These are phyloP conservation scores for Nasonovia ribisnigri DNA, from an alignment of 2,888 invertebrate genomes.

Conservation along the genomic window DNA sequence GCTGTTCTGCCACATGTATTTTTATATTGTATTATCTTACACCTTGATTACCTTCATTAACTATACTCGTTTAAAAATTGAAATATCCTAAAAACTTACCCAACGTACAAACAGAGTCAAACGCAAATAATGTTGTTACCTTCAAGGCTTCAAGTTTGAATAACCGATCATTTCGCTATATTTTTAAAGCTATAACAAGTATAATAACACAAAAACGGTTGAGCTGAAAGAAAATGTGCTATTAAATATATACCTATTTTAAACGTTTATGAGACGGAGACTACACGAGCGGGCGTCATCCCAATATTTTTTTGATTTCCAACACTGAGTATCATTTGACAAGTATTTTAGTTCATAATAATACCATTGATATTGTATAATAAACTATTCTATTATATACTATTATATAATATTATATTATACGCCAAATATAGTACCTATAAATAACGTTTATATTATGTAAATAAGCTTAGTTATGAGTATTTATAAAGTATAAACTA, in stretches of 20 bases:
- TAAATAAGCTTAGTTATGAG: background rate
- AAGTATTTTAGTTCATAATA: background rate
- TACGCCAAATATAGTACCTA: background rate
- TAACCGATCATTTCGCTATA: too few relatives aligned
- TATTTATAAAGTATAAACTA: background rate
- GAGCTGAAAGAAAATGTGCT: too few relatives aligned
- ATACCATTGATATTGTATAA: background rate
- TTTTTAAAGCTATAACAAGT: too few relatives aligned
- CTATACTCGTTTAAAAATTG: background rate
- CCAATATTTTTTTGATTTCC: background rate
- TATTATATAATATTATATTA: background rate
- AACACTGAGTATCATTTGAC: background rate
- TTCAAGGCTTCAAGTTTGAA: too few relatives aligned
- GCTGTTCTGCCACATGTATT: background rate
- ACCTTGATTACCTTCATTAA: background rate
- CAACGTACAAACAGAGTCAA: background rate
- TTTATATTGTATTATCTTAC: background rate
- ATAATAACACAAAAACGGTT: too few relatives aligned
- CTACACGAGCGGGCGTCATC: background rate
- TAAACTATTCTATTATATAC: background rate
- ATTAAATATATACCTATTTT: too few relatives aligned
- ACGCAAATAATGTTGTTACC: too few relatives aligned
- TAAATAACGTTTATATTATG: background rate
- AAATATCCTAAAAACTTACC: background rate
- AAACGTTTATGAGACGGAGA: background rate